Base-by-base conservation (phyloP, 2,113 vertebrate genomes). In the Prinia subflava region DNA sequence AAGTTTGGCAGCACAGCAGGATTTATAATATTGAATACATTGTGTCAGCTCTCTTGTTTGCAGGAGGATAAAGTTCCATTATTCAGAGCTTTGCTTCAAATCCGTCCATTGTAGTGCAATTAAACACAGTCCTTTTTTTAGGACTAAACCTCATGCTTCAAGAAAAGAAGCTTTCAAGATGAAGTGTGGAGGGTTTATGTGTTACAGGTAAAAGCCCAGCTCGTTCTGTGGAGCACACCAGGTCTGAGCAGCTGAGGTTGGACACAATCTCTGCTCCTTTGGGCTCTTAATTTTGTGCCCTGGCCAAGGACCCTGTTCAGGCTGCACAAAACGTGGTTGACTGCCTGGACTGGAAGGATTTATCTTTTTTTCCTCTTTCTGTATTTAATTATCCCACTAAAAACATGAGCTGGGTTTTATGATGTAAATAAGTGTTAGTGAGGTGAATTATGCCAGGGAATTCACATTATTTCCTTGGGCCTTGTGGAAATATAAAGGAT, bases 21-120 rank as follows among this genome's bases (percentile, higher is more conserved):
- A 62, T 91, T 96, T 92, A 57, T 46, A 52, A 71, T 59, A 28
- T 39, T 76, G 74, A 93, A 93, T 83, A 86, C 53, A 44, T 89
- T 94, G 91, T 94, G 83, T 91, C 88, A 89, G 91, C 60, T 76
- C 86, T 44, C 89, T 90, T 95, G 88, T 93, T 92, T 94, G 91
- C 67, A 41, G 74, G 67, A 57, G 94, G 94, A 95, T 95, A 81
- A 91, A 89, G 44, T 89, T 79, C 94, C 67, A 82, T 95, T 95
- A 87, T 94, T 92, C 76, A 76, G 63, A 37, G 87, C 80, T 96
- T 94, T 94, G 67, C 89, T 75, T 73, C 71, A 71, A 92, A 91
- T 90, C 88, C 76, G 13, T 64, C 52, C 56, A 92, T 85, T 94
- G 90, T 87, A 31, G 14, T 70, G 52, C 89, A 96, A 96, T 97